Evolutionary conservation across 2,113 vertebrate species (phyloP).

Genomic region (Cichladusa arquata): DNA sequence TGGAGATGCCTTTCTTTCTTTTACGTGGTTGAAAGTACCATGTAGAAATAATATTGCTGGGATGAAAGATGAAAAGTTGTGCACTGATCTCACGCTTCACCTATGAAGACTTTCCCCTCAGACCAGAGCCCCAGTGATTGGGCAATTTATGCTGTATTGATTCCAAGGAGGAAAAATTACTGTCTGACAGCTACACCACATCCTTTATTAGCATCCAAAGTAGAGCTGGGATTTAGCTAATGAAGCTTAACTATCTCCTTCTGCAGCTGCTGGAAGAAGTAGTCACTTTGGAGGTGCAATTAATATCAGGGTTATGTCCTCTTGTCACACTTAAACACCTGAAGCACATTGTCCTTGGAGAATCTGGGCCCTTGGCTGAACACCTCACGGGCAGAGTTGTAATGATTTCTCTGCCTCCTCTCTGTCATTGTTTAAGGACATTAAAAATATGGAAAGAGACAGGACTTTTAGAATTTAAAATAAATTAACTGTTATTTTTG

Average conservation of each 20-base stretch:
- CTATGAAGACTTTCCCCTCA: background rate
- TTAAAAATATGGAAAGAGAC: background rate
- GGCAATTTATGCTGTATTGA: constrained; percentile 33
- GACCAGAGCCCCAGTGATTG: background rate
- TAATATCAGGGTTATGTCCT: background rate
- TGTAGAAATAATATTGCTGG: background rate
- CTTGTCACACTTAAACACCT: background rate
- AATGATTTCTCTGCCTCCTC: background rate
- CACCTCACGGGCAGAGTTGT: background rate
- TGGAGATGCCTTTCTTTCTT: background rate
- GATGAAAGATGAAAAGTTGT: background rate
- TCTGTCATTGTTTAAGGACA: background rate
- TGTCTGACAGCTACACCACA: background rate
- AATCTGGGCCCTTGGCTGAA: background rate
- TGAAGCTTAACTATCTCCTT: constrained; percentile 26
- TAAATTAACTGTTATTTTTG: background rate
- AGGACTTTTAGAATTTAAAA: background rate
- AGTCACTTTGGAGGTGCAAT: background rate
- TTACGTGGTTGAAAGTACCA: background rate
- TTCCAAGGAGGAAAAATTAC: constrained; percentile 16
- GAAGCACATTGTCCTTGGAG: background rate
- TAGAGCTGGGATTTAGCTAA: constrained; percentile 21
- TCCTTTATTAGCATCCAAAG: constrained; percentile 17
- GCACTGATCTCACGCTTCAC: background rate
- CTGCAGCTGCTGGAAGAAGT: background rate